Conservation (phyloP, 1,140 invertebrate genomes). For the Zaprionus camerounensis region DNA sequence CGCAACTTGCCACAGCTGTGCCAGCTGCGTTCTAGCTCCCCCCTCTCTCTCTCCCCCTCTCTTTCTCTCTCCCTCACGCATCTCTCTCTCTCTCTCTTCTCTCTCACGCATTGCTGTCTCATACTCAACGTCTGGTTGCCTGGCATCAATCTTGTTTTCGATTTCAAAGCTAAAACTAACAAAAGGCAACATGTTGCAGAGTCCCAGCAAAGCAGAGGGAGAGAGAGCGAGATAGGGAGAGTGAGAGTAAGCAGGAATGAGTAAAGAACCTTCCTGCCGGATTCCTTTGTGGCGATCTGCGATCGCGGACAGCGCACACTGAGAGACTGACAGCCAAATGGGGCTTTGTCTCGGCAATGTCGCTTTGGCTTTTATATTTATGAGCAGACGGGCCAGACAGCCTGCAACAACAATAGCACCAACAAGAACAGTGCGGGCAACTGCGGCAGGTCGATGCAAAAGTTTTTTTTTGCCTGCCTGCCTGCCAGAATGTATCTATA, state of each 20-base stretch:
- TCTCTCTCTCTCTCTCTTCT: neutral
- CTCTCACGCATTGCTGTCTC: neutral
- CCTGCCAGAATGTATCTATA: slow-evolving; percentile 67
- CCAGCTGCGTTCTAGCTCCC: slow-evolving; percentile 46
- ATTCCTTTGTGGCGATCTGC: slow-evolving; percentile 52
- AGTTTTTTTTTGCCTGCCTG: slow-evolving; percentile 41
- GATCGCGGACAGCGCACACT: slow-evolving; percentile 17
- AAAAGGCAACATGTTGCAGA: slow-evolving; percentile 68
- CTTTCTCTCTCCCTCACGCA: too few relatives aligned
- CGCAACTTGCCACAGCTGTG: slow-evolving; percentile 62
- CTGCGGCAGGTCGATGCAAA: slow-evolving; percentile 48
- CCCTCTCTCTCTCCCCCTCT: neutral
- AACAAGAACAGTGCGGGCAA: neutral
- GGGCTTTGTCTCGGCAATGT: slow-evolving; percentile 72
- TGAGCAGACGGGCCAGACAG: slow-evolving; percentile 63
- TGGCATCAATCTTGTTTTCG: slow-evolving; percentile 78
- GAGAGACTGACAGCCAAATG: slow-evolving; percentile 44
- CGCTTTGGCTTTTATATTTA: slow-evolving; percentile 62
- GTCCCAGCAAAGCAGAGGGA: slow-evolving; percentile 1
- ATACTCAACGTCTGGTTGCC: slow-evolving; percentile 43
- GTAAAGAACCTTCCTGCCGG: slow-evolving; percentile 40
- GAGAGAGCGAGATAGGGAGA: neutral
- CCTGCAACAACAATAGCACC: slow-evolving; percentile 35
- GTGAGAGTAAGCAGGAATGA: too few relatives aligned
- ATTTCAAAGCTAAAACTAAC: slow-evolving; percentile 72